These are phyloP conservation scores for Sanderia malayensis DNA, from an alignment of 30 jellyfish, hydroid and myxozoan species.

Conservation along the genomic window DNA sequence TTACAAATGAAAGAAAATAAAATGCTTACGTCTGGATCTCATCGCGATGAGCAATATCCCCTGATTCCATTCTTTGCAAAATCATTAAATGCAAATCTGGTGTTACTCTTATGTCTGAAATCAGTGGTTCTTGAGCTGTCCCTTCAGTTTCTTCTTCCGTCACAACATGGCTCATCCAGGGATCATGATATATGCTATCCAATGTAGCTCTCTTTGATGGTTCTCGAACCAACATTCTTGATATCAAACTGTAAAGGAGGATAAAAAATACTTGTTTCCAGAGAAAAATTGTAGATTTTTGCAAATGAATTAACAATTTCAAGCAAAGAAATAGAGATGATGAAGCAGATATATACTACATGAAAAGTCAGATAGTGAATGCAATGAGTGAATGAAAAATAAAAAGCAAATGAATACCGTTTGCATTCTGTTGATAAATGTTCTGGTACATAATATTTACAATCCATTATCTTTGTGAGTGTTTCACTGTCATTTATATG, in stretches of 20 bases:
- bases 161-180: slow-evolving; percentile 72
- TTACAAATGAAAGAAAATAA: too few relatives aligned
- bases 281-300: too few relatives aligned
- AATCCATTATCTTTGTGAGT: slow-evolving; percentile 91
- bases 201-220: slow-evolving; percentile 86
- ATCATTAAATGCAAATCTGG: slow-evolving; percentile 75
- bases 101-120: slow-evolving; percentile 73
- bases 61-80: slow-evolving; percentile 82
- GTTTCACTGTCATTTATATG: slow-evolving; percentile 96
- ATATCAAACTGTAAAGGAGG: slow-evolving; percentile 60
- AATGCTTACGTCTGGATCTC: slow-evolving; percentile 71
- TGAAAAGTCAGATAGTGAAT: too few relatives aligned
- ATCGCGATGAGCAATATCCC: slow-evolving; percentile 72
- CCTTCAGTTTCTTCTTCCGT: slow-evolving; percentile 33
- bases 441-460: slow-evolving; percentile 85
- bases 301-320: too few relatives aligned
- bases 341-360: too few relatives aligned
- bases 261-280: too few relatives aligned
- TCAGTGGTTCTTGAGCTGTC: slow-evolving; percentile 61
- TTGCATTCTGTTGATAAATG: slow-evolving; percentile 74
- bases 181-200: slow-evolving; percentile 72
- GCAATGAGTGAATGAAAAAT: background rate
- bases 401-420: slow-evolving; percentile 32
- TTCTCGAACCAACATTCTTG: slow-evolving; percentile 86
- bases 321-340: too few relatives aligned